Base-by-base conservation (phyloP, 2,888 invertebrate species). In the Electrophaes corylata region DNA sequence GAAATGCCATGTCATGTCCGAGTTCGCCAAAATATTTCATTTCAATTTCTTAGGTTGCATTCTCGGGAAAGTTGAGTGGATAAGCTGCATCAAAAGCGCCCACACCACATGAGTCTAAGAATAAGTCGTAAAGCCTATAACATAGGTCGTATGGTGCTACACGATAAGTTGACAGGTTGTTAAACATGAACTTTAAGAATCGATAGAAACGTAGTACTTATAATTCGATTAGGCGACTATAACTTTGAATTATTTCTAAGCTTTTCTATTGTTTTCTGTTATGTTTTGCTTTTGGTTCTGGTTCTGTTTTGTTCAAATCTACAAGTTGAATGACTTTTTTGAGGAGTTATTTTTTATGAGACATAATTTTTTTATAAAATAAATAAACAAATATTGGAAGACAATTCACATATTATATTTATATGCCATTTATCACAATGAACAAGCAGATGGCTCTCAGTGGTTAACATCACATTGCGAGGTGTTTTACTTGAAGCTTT, bases 111-210 rank as follows among this genome's bases (percentile, higher is more conserved):
- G 54, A 58, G 61, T 60, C 60, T 69, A 78, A 79, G 80, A 84
- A 83, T 82, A 72, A 77, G 78, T 80, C 83, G 78, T 86, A 81
- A 85, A 84, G 61, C 53, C 62, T 60, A 50, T 18, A 52, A 0
- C 12, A 26, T n/a, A n/a, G n/a, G n/a, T n/a, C n/a, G n/a, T n/a
- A n/a, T n/a, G n/a, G n/a, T n/a, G n/a, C n/a, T n/a, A n/a, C 20
- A 69, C 81, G 77, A 83, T 81, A 83, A 78, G 78, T 73, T 83
- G 85, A 82, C 83, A 84, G 77, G 71, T 78, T 78, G 75, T 81
- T 81, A 76, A 84, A 79, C 81, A 79, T 72, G 75, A 71, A 73
- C 76, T 77, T 67, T 60, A 73, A 4, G 47, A 76, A 72, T 75
- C 73, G 69, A 75, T 75, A 74, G 75, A 72, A 50, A 19, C 4